Base-by-base conservation (phyloP, 2,888 invertebrate genomes). In the Euzophera pinguis region DNA sequence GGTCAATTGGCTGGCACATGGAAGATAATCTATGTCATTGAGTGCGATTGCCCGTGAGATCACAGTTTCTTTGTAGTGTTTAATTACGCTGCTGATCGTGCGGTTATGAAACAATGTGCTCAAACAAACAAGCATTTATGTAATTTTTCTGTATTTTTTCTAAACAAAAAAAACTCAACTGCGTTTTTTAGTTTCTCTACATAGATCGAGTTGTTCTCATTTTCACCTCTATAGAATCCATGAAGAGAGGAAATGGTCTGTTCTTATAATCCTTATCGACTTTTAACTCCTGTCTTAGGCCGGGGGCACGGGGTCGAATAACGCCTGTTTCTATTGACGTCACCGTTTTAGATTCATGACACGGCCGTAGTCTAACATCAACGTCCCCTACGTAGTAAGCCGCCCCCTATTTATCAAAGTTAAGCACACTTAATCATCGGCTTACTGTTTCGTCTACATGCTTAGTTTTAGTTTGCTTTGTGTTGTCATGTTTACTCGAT, bases 341-440 rank as follows among this genome's bases (percentile, higher is more conserved):
- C 50, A 60, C 55, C 53, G 57, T 59, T 64, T 62, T 56, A 63
- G 60, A 65, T 67, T 66, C 63, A 58, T 62, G 62, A 54, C 56
- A 56, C 58, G 56, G 54, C 52, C 57, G 54, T 55, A 54, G 54
- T 54, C 55, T 60, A 50, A 59, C 61, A 58, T 58, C 61, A 60
- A 62, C 55, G 62, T 53, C 53, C 55, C 59, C 55, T 57, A 63
- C 61, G 62, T 58, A 51, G 57, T 50, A 48, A 53, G 53, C 59
- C 58, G 57, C 52, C 47, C 51, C 47, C 14, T 4, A 45, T 48
- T 47, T 50, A 53, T 53, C 47, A 52, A 49, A 49, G 47, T 48
- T 52, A 52, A 50, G 56, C 50, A 53, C 50, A 53, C 42, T 52
- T 34, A 37, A 50, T 50, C 39, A 53, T 53, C 52, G 27, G 51